Conservation (phyloP, 2,888 invertebrate species). For the Lasioglossum marginatum region DNA sequence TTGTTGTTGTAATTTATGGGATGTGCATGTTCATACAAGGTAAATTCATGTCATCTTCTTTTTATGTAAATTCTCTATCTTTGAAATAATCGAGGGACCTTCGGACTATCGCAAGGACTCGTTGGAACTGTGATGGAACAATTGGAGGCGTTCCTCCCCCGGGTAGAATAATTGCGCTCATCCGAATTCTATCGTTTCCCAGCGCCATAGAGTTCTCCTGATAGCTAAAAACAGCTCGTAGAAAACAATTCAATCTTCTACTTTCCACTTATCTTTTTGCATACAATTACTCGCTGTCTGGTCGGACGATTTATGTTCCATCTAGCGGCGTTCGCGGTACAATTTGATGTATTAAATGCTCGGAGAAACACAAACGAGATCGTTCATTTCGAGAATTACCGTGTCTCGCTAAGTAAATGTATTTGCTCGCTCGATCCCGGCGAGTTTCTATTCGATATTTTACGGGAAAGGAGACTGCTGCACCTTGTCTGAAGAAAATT, state of each 20-base stretch:
- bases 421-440: constrained; percentile 15
- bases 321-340: neutral
- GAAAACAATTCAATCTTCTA: constrained; percentile 17
- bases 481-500: constrained; percentile 47
- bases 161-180: neutral
- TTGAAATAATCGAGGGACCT: neutral
- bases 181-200: neutral
- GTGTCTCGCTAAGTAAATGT: constrained; percentile 22
- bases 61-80: neutral
- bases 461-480: constrained; percentile 31
- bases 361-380: constrained; percentile 5
- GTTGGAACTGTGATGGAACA: neutral
- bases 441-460: constrained; percentile 28
- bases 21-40: neutral
- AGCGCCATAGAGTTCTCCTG: neutral
- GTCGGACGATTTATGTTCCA: neutral
- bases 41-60: neutral
- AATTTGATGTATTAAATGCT: constrained; percentile 21
- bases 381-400: constrained; percentile 21
- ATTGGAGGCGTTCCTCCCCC: neutral
- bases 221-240: neutral
- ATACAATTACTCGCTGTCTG: neutral
- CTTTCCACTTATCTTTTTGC: constrained; percentile 5
- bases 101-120: neutral
- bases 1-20: neutral